Evolutionary conservation across 2,797 vertebrate genomes (phyloP), one percentile per base, ranked within the genome.

Genomic region (Falco naumanni): DNA sequence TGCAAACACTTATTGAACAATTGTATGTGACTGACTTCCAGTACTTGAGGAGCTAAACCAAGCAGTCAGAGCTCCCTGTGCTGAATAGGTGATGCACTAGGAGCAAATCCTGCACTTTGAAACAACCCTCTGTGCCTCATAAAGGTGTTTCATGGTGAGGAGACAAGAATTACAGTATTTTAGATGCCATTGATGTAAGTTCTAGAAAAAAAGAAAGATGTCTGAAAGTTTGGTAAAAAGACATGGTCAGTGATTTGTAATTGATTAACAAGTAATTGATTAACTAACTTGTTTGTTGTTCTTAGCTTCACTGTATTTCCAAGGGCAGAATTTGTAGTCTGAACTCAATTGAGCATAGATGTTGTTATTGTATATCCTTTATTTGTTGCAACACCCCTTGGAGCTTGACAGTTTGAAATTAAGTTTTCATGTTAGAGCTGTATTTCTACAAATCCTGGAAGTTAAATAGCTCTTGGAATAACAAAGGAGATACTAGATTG

Each of bases 371-470:
- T 60, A 63, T 53, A 60, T 60, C 41, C 31, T 41, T 83, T 83
- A 47, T 83, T 41, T 70, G 13, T 26, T 87, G 43, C 51, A 89
- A 63, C 22, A 56, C 5, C 5, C 31, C 22, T 61, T 50, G 31
- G 53, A 93, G 9, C 28, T 8, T 71, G 74, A 48, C 16, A 77
- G 66, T 34, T 93, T 66, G 51, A 90, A 93, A 82, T 82, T 83
- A 77, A 10, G 53, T 79, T 96, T 84, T 83, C 56, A 54, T 39
- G 29, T 50, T 83, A 48, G 25, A 86, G 18, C 20, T 92, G 11
- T 87, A 75, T 80, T 93, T 94, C 92, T 68, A 85, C 28, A 83
- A 93, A 93, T 89, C 56, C 43, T 68, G 65, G 29, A 93, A 91
- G n/a, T 81, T 77, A 91, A 94, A 50, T 74, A 72, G 85, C 31